Base-by-base conservation (phyloP, 2,888 invertebrate genomes). In the Allygus modestus region DNA sequence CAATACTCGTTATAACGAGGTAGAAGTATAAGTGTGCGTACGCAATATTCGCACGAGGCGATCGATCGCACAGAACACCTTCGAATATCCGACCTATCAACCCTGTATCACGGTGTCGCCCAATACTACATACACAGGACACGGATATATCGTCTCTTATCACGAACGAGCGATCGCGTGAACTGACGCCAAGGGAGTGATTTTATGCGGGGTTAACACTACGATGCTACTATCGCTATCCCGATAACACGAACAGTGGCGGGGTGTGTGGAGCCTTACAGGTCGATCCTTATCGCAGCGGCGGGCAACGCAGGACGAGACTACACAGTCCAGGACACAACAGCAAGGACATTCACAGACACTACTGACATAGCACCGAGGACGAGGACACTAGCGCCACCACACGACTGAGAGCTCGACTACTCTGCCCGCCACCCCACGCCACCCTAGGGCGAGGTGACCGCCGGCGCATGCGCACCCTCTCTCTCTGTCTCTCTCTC, bases 361-460 rank as follows among this genome's bases (percentile, higher is more conserved):
- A 65, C 65, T 4, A 65, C 65, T 65, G 65, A 17, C 65, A 65
- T 65, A n/a, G 26, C 58, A 58, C 15, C 31, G n/a, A n/a, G n/a
- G n/a, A 23, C 0, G 65, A 65, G 1, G 65, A 65, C 28, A 65
- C 65, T 65, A 65, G 28, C 65, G 65, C 28, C 31, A 17, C 65
- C 31, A 28, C 65, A 31, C 65, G 65, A 65, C 65, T 65, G 28
- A 31, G 28, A 5, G 26, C 28, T 9, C 28, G 9, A 65, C 65
- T 26, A 65, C 7, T 31, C 11, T 51, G 15, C 51, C 51, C 58
- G 23, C 65, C 65, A 65, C 65, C 65, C 28, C 58, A 58, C 7
- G 15, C 82, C 37, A 75, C 83, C 83, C 83, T 17, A 54, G 83
- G 83, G 83, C 83, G 83, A 83, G 83, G 83, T 83, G 41, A 58